Evolutionary conservation across 2,797 vertebrate species (phyloP).

Genomic region (Varecia variegata): DNA sequence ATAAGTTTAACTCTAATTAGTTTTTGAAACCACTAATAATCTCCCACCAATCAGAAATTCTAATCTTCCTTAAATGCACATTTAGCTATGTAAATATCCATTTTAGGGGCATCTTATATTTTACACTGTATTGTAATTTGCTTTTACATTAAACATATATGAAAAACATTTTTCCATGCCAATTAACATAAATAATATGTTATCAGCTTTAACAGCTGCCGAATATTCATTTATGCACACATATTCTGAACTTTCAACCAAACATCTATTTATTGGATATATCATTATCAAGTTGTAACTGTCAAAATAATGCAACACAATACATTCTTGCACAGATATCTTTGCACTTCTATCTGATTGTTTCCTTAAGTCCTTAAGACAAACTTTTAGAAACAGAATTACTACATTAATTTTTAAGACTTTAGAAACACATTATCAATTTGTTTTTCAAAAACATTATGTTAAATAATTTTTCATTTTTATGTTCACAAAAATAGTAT

Average conservation of each 20-base stretch:
- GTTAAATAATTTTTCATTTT: slow-evolving; percentile 32
- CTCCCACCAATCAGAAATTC: not conserved
- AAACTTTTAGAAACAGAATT: slow-evolving; percentile 39
- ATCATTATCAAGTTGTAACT: not conserved
- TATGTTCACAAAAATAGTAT: slow-evolving; percentile 35
- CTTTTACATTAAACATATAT: slow-evolving; percentile 25
- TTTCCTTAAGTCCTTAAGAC: not conserved
- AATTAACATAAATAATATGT: not conserved
- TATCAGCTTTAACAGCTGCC: not conserved
- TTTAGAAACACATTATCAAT: slow-evolving; percentile 27
- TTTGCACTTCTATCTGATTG: not conserved
- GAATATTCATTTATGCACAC: not conserved
- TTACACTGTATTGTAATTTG: slow-evolving; percentile 34
- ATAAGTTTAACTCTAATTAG: slow-evolving; percentile 25
- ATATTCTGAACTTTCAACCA: slow-evolving; percentile 13
- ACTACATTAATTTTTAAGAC: slow-evolving; percentile 29
- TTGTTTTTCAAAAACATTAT: slow-evolving; percentile 5
- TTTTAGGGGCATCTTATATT: not conserved
- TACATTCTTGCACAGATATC: not conserved
- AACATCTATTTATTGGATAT: not conserved
- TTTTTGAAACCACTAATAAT: slow-evolving; percentile 28
- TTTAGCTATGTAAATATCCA: slow-evolving; percentile 32
- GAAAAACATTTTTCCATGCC: slow-evolving; percentile 11
- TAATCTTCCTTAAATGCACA: not conserved
- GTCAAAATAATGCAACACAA: not conserved